phyloP scores from a whole-genome alignment of 2,797 vertebrate genomes.

The Clarias laeviceps region DNA sequence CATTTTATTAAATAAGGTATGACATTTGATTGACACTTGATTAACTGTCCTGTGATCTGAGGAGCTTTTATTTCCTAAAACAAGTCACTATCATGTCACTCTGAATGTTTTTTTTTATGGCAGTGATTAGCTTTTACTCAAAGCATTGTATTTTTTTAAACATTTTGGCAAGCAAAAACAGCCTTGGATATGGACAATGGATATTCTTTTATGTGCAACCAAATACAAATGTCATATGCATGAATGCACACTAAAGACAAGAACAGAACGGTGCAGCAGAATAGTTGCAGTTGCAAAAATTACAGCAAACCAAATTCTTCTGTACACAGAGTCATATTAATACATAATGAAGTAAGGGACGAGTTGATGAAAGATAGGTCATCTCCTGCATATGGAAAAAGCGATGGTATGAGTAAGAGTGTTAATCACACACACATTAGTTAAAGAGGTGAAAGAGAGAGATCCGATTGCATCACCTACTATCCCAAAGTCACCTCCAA shows the following conservation, averaged over 20 bases:
- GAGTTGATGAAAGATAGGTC: constrained; percentile 58
- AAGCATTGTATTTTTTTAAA: not conserved
- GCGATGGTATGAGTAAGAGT: constrained; percentile 58
- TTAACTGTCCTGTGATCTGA: too few relatives aligned
- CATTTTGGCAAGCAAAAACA: constrained; percentile 19
- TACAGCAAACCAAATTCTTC: constrained; percentile 38
- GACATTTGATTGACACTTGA: too few relatives aligned
- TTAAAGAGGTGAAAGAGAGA: constrained; percentile 33
- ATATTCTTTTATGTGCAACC: constrained; percentile 56
- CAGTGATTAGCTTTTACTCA: constrained; percentile 26
- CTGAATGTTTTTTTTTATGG: not conserved
- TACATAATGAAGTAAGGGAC: constrained; percentile 61
- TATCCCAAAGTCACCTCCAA: constrained; percentile 97
- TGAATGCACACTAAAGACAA: constrained; percentile 50
- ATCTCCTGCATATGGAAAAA: constrained; percentile 65
- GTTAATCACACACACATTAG: constrained; percentile 59
- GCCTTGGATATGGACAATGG: constrained; percentile 11
- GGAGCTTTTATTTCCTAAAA: too few relatives aligned
- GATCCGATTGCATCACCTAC: constrained; percentile 77
- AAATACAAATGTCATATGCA: constrained; percentile 46
- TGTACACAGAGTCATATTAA: constrained; percentile 57
- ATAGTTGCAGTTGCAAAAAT: constrained; percentile 39
- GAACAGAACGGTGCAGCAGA: constrained; percentile 29
- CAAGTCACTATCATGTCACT: too few relatives aligned
- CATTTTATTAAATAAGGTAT: too few relatives aligned